A percentile compares a stretch with the other conserved stretches of the same genome.
phyloP scores from a whole-genome alignment of 92 coral and sea anemone genomes.

The Epizoanthus stellaris region DNA sequence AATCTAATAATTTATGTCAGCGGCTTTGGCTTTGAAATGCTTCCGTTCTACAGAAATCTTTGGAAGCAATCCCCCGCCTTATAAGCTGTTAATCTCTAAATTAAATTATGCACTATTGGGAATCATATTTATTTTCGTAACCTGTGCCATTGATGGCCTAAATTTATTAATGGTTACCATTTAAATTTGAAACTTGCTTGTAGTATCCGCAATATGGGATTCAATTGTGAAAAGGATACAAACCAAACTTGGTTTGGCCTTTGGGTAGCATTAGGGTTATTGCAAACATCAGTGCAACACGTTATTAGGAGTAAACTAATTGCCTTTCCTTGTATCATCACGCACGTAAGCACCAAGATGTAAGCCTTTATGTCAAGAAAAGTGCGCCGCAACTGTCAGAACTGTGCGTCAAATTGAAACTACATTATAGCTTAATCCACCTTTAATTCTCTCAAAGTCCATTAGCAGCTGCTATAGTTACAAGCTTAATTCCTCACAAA shows the following conservation, averaged over 20 bases:
- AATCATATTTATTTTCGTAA: neutral
- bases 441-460: conserved; percentile 45
- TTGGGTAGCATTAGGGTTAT: too few relatives aligned
- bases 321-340: neutral
- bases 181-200: neutral
- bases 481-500: conserved; percentile 65
- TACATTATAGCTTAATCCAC: conserved; percentile 20
- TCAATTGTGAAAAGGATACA: neutral
- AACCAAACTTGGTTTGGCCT: neutral
- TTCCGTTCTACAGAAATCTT: neutral
- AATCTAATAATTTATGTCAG: neutral
- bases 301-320: neutral
- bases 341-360: neutral
- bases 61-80: neutral
- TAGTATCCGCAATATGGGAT: neutral
- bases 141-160: neutral
- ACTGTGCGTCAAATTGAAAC: conserved; percentile 47
- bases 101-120: neutral
- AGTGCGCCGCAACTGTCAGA: conserved; percentile 6
- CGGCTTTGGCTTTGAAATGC: conserved; percentile 4
- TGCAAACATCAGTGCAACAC: neutral
- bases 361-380: conserved; percentile 19
- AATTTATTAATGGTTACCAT: neutral
- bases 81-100: neutral
- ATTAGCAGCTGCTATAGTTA: conserved; percentile 71